A percentile compares a stretch with the other conserved stretches of the same genome.
Evolutionary conservation across 2,797 vertebrate genomes (phyloP).

Genomic region (Schizopygopsis malacanthus): DNA sequence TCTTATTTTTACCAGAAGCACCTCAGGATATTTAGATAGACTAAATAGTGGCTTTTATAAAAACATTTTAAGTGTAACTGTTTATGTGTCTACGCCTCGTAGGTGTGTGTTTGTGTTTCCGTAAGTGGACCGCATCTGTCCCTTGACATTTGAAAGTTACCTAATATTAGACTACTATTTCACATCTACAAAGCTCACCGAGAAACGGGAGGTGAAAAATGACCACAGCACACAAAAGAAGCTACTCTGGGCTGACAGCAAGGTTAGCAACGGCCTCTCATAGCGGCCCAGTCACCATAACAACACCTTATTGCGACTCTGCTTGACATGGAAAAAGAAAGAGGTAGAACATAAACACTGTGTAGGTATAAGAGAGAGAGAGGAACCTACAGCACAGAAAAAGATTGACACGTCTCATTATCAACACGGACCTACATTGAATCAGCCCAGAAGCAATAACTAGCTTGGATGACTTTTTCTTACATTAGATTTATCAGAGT

Average conservation of each 20-base stretch:
- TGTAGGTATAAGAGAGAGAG: constrained; percentile 16
- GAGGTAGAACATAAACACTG: constrained; percentile 27
- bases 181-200: constrained; percentile 41
- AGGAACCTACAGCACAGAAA: constrained; percentile 21
- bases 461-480: not conserved
- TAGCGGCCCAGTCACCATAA: constrained; percentile 60
- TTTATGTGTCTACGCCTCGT: constrained; percentile 19
- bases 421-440: constrained; percentile 10
- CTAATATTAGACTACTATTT: constrained; percentile 56
- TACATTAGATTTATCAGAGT: not conserved
- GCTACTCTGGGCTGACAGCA: constrained; percentile 31
- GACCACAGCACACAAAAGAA: constrained; percentile 40
- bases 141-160: constrained; percentile 65
- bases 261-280: constrained; percentile 55
- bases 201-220: constrained; percentile 53
- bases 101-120: constrained; percentile 52
- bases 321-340: constrained; percentile 45
- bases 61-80: constrained; percentile 23
- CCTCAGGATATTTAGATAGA: not conserved
- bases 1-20: constrained; percentile 12
- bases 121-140: constrained; percentile 31
- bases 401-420: not conserved
- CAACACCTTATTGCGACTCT: constrained; percentile 58
- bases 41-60: constrained; percentile 26
- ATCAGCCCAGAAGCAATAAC: constrained; percentile 34